phyloP scores from a whole-genome alignment of 2,113 vertebrate genomes.

The Spea bombifrons region DNA sequence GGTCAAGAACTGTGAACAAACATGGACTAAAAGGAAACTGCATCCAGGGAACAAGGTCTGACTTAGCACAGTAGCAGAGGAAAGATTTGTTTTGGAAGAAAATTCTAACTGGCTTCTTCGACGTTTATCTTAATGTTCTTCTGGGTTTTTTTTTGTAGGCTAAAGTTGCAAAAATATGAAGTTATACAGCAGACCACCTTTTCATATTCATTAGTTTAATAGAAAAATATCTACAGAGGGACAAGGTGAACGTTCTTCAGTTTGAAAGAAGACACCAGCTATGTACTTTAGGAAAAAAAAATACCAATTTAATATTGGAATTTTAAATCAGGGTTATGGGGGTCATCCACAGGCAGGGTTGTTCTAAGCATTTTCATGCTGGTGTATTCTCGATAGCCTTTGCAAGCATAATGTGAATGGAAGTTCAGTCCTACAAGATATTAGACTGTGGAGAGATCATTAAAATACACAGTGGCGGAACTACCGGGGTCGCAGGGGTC shows the following conservation, averaged over 20 bases:
- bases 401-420: too few species aligned
- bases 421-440: too few species aligned
- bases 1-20: neutral
- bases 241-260: neutral
- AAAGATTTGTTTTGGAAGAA: neutral
- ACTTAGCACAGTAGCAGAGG: neutral
- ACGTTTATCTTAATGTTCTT: neutral
- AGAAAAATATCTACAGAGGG: neutral
- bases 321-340: too few species aligned
- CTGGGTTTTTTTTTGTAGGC: neutral
- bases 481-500: too few species aligned
- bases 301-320: too few species aligned
- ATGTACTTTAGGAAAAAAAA: too few species aligned
- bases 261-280: too few species aligned
- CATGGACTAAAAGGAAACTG: neutral
- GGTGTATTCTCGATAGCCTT: too few species aligned
- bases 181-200: neutral
- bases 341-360: too few species aligned
- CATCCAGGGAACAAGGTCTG: neutral
- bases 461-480: too few species aligned
- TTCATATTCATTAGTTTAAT: neutral
- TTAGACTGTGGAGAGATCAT: too few species aligned
- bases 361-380: too few species aligned
- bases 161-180: neutral
- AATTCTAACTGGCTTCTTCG: neutral